Percentiles rank a stretch among this genome's conserved stretches.
Conservation (phyloP, 2,113 vertebrate genomes). For the Petrocephalus zakoni region DNA sequence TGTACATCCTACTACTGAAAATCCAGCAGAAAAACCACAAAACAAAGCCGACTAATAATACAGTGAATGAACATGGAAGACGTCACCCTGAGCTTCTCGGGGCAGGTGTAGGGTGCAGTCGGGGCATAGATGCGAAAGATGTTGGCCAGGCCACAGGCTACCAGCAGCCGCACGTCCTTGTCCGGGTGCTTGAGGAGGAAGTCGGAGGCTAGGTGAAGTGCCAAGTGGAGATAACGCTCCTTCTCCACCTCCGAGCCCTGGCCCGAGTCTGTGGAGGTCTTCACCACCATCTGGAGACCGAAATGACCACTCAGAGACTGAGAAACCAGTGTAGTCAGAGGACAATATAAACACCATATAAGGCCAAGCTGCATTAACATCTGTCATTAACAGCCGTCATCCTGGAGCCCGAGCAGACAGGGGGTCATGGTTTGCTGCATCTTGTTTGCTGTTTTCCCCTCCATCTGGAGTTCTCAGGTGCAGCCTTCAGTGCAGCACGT, state of each 20-base stretch:
- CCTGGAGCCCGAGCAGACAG: background rate
- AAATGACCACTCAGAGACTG: background rate
- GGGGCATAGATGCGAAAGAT: slow-evolving; percentile 98
- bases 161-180: slow-evolving; percentile 92
- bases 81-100: slow-evolving; percentile 90
- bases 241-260: slow-evolving; percentile 99
- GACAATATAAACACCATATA: background rate
- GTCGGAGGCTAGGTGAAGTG: slow-evolving; percentile 93
- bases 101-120: slow-evolving; percentile 91
- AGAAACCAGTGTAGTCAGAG: background rate
- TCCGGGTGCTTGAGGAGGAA: slow-evolving; percentile 98
- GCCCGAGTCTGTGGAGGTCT: slow-evolving; percentile 99
- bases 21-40: background rate
- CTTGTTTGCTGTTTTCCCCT: background rate
- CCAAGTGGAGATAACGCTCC: slow-evolving; percentile 89
- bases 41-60: background rate
- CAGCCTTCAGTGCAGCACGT: background rate
- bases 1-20: background rate
- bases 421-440: background rate
- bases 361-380: background rate
- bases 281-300: slow-evolving; percentile 87
- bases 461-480: background rate
- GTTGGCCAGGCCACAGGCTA: slow-evolving; percentile 95
- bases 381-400: background rate
- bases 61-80: background rate